Conservation (phyloP, 2,888 invertebrate genomes). For the Amphipyra berbera region DNA sequence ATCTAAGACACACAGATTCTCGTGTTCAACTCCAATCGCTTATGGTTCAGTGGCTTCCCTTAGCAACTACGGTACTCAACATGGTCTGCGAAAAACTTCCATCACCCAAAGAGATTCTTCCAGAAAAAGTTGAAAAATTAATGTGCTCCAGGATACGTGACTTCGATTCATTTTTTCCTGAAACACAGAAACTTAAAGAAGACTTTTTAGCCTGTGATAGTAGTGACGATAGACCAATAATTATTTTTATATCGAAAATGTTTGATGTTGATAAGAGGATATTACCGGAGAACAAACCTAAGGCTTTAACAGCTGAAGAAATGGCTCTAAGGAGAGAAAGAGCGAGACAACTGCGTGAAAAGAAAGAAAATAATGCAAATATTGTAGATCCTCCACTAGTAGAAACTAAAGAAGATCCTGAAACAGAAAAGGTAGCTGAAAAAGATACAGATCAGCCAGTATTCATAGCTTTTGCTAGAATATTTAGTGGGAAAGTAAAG, state of each 20-base stretch:
- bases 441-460: conserved; percentile 89
- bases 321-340: conserved; percentile 92
- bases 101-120: conserved; percentile 93
- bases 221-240: conserved; percentile 91
- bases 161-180: conserved; percentile 91
- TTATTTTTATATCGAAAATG: conserved; percentile 97
- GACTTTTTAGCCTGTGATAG: conserved; percentile 93
- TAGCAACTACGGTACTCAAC: conserved; percentile 94
- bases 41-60: conserved; percentile 96
- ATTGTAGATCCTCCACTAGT: conserved; percentile 57
- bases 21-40: conserved; percentile 95
- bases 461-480: conserved; percentile 97
- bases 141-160: conserved; percentile 93
- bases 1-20: conserved; percentile 94
- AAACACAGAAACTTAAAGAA: conserved; percentile 92
- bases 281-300: conserved; percentile 95
- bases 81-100: conserved; percentile 96
- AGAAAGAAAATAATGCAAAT: conserved; percentile 74
- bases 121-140: conserved; percentile 95
- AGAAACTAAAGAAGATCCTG: conserved; percentile 65
- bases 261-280: conserved; percentile 93
- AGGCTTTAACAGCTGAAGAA: conserved; percentile 93
- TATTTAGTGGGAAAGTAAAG: conserved; percentile 96
- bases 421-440: conserved; percentile 69
- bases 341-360: conserved; percentile 91